Conservation (phyloP, 2,888 invertebrate species). For the Molorchus minor region DNA sequence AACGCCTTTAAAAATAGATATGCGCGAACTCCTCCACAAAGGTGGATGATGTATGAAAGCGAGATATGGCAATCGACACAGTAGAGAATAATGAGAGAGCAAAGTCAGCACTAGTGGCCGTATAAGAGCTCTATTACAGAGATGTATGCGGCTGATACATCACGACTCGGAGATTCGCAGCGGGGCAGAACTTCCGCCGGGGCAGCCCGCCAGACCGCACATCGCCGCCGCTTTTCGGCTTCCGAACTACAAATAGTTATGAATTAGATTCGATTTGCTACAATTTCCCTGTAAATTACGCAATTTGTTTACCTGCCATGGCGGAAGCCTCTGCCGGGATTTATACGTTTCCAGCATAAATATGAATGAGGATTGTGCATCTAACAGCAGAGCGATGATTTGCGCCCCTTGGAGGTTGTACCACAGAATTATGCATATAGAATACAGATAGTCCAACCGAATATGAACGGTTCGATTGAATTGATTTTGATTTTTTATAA, state of each 20-base stretch:
- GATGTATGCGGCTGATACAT: conserved; percentile 40
- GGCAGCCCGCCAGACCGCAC: conserved; percentile 7
- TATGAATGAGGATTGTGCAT: too few species aligned
- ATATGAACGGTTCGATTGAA: too few species aligned
- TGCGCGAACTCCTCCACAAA: background rate
- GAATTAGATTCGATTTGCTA: conserved; percentile 20
- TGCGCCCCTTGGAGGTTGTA: too few species aligned
- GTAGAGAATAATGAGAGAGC: conserved; percentile 36
- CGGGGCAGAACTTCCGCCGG: conserved; percentile 15
- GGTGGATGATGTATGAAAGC: background rate
- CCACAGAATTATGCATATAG: too few species aligned
- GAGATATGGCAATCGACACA: conserved; percentile 32
- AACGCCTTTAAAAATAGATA: too few species aligned
- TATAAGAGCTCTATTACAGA: conserved; percentile 37
- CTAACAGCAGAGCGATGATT: too few species aligned
- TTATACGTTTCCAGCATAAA: too few species aligned
- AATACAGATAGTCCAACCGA: too few species aligned
- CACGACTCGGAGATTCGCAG: conserved; percentile 26
- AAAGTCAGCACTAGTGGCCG: conserved; percentile 34
- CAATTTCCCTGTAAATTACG: conserved; percentile 18
- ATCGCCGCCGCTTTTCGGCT: background rate
- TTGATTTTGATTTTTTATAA: too few species aligned
- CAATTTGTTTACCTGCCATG: conserved; percentile 12
- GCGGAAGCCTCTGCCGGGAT: background rate
- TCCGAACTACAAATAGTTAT: conserved; percentile 12